phyloP scores from a whole-genome alignment of 1,140 invertebrate genomes.

The Cherax destructor region DNA sequence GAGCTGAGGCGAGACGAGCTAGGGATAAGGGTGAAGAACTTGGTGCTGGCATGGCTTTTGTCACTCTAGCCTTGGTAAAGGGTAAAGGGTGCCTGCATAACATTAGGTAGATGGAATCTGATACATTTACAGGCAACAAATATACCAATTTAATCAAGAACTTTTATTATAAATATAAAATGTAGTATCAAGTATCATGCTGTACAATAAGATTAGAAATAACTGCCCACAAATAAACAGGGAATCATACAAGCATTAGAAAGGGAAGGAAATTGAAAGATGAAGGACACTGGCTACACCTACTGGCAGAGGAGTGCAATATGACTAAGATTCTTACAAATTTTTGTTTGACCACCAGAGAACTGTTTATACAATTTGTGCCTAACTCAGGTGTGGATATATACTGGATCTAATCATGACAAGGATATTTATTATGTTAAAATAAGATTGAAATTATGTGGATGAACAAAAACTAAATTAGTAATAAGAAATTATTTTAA shows the following conservation, averaged over 20 bases:
- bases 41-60: slow-evolving; percentile 3
- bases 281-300: neutral
- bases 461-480: neutral
- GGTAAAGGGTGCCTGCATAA: neutral
- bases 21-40: neutral
- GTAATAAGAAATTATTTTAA: neutral
- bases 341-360: neutral
- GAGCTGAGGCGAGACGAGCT: slow-evolving; percentile 34
- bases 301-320: neutral
- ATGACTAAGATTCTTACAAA: neutral
- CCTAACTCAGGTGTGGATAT: neutral
- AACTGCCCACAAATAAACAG: neutral
- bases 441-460: too few relatives aligned
- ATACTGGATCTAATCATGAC: neutral
- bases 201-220: neutral
- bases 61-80: neutral
- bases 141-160: neutral
- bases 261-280: neutral
- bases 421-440: too few relatives aligned
- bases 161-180: neutral
- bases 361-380: neutral
- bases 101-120: neutral
- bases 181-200: neutral
- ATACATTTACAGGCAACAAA: neutral
- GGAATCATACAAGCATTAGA: neutral